Base-by-base conservation (phyloP, 2,888 invertebrate genomes). In the Drosophila differens region DNA sequence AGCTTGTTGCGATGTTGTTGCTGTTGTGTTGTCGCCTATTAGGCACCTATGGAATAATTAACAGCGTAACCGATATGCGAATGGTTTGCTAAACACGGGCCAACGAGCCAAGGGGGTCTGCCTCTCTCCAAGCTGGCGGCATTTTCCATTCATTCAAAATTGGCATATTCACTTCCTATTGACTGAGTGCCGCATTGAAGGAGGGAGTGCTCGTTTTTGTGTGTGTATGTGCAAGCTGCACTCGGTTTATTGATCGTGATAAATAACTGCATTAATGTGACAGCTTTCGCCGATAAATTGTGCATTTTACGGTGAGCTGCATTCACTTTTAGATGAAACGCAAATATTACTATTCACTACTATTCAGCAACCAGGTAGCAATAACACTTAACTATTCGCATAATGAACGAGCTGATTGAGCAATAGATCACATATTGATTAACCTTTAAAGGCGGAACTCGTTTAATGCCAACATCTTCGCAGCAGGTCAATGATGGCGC, bases 241-340 rank as follows among this genome's bases (percentile, higher is more conserved):
- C 49, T 57, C 57, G n/a, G 61, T 14, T 39, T 68, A 85, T 76
- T 78, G 77, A 77, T 73, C 77, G 60, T 87, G 83, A 86, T 89
- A 86, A 86, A 86, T 89, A 89, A 89, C 87, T 89, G 85, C 82
- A 87, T 86, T 86, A 86, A 86, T 86, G 88, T 69, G 90, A 87
- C 85, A 73, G 80, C 76, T 87, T 83, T 79, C 76, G 59, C 80
- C 66, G 52, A 89, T 86, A 89, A 87, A 85, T 86, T 85, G 70
- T 33, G 14, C 47, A 76, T 54, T 83, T 81, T 81, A 76, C 79
- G 60, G 75, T 75, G 62, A 47, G 49, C 37, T 33, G 63, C 69
- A 39, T 41, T 63, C 39, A 22, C 28, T 33, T 47, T 41, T 35
- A 28, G 19, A 37, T 44, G 53, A 33, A 39, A 57, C 28, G 35